Percentiles rank a stretch among this genome's conserved stretches.
Evolutionary conservation across 2,113 vertebrate genomes (phyloP).

Genomic region (Neotoma lepida): DNA sequence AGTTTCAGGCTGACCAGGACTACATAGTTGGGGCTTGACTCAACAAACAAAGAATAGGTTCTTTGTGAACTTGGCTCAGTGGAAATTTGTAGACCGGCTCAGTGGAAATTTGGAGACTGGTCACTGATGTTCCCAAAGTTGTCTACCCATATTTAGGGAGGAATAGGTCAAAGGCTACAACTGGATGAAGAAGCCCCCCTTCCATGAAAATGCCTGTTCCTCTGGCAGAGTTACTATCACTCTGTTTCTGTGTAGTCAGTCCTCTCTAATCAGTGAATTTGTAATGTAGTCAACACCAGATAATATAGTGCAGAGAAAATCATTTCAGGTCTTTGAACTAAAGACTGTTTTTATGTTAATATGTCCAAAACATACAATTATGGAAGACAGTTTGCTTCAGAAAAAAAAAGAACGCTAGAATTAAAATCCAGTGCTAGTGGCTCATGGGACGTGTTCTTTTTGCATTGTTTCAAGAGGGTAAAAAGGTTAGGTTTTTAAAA

Average conservation of each 20-base stretch:
- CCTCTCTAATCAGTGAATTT: neutral
- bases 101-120: neutral
- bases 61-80: neutral
- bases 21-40: neutral
- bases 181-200: neutral
- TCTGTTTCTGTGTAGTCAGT: neutral
- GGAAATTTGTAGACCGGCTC: neutral
- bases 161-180: neutral
- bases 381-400: slow-evolving; percentile 47
- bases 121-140: neutral
- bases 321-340: slow-evolving; percentile 52
- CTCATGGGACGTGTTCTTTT: neutral
- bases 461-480: neutral
- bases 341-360: slow-evolving; percentile 64
- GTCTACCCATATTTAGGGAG: neutral
- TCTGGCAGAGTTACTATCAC: neutral
- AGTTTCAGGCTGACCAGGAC: neutral
- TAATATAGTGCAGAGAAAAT: slow-evolving; percentile 11
- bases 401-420: slow-evolving; percentile 22
- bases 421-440: neutral
- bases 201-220: neutral
- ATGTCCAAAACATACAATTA: slow-evolving; percentile 62
- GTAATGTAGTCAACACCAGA: neutral
- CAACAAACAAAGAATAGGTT: neutral
- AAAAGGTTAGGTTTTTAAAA: slow-evolving; percentile 20